Evolutionary conservation across 2,888 invertebrate species (phyloP).

Genomic region (Spialia ferax): DNA sequence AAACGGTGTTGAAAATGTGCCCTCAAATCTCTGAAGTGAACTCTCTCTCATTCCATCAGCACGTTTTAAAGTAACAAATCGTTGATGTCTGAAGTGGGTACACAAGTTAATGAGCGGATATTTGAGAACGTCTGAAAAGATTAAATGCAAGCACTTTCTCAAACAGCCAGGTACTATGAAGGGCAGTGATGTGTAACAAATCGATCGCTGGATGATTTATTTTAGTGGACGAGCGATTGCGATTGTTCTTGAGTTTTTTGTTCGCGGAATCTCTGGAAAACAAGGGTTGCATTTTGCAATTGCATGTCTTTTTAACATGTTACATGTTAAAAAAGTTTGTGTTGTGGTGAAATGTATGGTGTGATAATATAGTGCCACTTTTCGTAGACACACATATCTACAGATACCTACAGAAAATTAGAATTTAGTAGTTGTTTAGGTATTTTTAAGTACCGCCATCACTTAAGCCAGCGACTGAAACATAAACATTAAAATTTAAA

Average conservation of each 20-base stretch:
- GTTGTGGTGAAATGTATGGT: too few relatives aligned
- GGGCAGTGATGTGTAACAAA: conserved; percentile 56
- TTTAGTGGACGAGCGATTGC: conserved; percentile 44
- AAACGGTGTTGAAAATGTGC: conserved; percentile 57
- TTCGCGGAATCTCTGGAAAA: neutral
- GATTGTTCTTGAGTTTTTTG: conserved; percentile 9
- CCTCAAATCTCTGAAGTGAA: conserved; percentile 53
- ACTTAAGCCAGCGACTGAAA: too few relatives aligned
- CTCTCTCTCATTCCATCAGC: conserved; percentile 75
- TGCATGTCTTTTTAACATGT: too few relatives aligned
- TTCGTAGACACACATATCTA: too few relatives aligned
- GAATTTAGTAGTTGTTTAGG: too few relatives aligned
- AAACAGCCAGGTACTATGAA: conserved; percentile 63
- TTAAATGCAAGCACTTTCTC: conserved; percentile 78
- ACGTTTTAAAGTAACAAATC: conserved; percentile 79
- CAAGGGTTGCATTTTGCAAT: neutral
- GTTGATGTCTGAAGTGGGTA: conserved; percentile 78
- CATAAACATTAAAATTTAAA: too few relatives aligned
- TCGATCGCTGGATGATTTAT: conserved; percentile 59
- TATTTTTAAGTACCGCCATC: too few relatives aligned
- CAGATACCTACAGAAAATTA: too few relatives aligned
- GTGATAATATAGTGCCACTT: too few relatives aligned
- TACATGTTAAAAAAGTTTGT: too few relatives aligned
- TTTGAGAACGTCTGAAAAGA: conserved; percentile 80
- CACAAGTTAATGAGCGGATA: conserved; percentile 83